Evolutionary conservation across 2,113 vertebrate genomes (phyloP).

Genomic region (Podarcis muralis): DNA sequence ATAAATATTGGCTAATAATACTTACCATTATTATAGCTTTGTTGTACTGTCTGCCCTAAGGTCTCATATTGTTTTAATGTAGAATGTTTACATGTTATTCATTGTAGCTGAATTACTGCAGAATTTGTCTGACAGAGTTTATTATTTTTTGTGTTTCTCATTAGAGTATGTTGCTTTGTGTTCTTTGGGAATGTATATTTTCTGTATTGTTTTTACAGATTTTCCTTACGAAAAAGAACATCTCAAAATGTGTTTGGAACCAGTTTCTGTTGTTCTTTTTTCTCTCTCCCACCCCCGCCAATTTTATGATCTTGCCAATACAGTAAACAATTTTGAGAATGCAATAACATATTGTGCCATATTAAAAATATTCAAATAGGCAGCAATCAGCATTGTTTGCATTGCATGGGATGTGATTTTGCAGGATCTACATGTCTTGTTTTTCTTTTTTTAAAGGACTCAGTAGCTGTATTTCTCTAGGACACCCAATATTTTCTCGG

Average conservation of each 20-base stretch:
- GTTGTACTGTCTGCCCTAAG: background rate
- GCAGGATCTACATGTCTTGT: background rate
- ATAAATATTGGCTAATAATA: background rate
- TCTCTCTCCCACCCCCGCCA: background rate
- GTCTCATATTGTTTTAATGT: background rate
- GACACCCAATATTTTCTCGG: background rate
- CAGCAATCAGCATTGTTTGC: background rate
- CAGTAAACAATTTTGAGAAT: background rate
- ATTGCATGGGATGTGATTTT: background rate
- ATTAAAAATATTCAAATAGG: background rate
- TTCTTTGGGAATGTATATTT: background rate
- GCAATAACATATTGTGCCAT: background rate
- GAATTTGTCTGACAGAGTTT: background rate
- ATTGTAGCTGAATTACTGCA: background rate
- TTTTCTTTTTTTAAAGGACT: background rate
- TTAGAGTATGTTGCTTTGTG: background rate
- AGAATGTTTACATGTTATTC: background rate
- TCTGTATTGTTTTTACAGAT: background rate
- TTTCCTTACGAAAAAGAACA: background rate
- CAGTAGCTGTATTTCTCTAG: background rate
- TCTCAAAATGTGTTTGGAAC: background rate
- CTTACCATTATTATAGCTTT: background rate
- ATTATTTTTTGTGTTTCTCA: background rate
- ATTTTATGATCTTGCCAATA: background rate
- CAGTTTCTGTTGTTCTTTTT: background rate